Base-by-base conservation (phyloP, 2,113 vertebrate genomes). In the Psittacus erithacus region DNA sequence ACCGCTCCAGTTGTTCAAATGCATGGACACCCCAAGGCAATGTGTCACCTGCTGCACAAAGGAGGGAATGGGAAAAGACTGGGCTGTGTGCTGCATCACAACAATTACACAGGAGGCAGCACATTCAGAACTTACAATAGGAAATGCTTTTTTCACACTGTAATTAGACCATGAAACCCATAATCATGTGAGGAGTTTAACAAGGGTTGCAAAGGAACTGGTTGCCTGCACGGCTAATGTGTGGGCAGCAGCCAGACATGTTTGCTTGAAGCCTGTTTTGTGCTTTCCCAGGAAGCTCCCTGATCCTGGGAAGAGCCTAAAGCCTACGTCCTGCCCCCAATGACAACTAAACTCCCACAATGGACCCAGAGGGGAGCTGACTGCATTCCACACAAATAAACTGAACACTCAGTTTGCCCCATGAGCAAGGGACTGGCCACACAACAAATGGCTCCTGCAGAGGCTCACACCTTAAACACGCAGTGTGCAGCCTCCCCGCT, bases 361-460 rank as follows among this genome's bases (percentile, higher is more conserved):
- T 53, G 46, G 35, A 78, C 33, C n/a, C 55, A 35, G 5, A 31
- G 50, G 75, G 53, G 28, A 63, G 29, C 25, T 1, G 1, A 63
- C 2, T 2, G 1, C 59, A 55, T 65, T 73, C 52, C 17, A 60
- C 39, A 9, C 44, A 55, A 62, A 67, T n/a, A 67, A 93, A 92
- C 43, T 22, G 14, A 79, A 71, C 89, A 50, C n/a, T 18, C 60
- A 75, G 57, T 33, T 47, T 55, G 27, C 16, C 53, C 62, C 1
- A 0, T 13, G 62, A 5, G 4, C 35, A 8, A 49, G 70, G 73
- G 31, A 35, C 79, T 41, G 80, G 39, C 50, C 39, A 7, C 50
- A 55, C 43, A 17, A 5, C 0, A 5, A 57, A 17, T 0, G 29
- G 39, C 49, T 81, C 44, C 31, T 0, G 1, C 47, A 7, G 47